A percentile compares a stretch with the other conserved stretches of the same genome.
Conservation (phyloP, 2,888 invertebrate species). For the Zaprionus obscuricornis region DNA sequence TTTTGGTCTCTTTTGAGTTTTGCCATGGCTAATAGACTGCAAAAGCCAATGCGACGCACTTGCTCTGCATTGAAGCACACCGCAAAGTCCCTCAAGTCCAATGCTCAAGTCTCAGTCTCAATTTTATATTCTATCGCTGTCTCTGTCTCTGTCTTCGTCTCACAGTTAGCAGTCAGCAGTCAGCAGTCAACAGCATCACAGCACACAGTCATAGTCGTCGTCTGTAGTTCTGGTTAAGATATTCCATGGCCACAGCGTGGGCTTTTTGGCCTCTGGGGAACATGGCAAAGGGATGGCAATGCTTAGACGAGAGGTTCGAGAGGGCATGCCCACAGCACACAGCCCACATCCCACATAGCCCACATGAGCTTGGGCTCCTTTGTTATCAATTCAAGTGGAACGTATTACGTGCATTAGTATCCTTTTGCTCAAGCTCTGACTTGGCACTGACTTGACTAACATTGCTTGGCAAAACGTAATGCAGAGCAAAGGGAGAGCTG, state of each 20-base stretch:
- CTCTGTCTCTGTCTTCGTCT: constrained; percentile 2
- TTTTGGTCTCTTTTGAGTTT: constrained; percentile 23
- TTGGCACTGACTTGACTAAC: constrained; percentile 2
- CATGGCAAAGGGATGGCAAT: background rate
- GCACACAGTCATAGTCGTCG: too few species aligned
- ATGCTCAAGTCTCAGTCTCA: constrained; percentile 6
- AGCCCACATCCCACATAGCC: too few species aligned
- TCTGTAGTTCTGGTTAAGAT: too few species aligned
- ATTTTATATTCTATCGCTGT: too few species aligned
- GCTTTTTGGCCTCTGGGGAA: constrained; percentile 23
- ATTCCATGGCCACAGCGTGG: constrained; percentile 31
- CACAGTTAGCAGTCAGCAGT: too few species aligned
- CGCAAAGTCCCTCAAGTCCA: background rate
- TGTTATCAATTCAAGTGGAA: constrained; percentile 74
- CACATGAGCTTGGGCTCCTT: constrained; percentile 47
- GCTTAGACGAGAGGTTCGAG: too few species aligned
- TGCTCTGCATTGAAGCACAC: constrained; percentile 10
- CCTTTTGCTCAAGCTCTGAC: constrained; percentile 50
- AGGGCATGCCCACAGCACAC: constrained; percentile 28
- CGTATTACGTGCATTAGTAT: constrained; percentile 79
- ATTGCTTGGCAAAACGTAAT: too few species aligned
- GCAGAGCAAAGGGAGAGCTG: too few species aligned
- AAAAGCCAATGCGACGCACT: constrained; percentile 39
- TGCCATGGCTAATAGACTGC: constrained; percentile 43
- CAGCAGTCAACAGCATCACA: too few species aligned